Conservation (phyloP, 2,888 invertebrate species). For the Strigamia transsilvanica region DNA sequence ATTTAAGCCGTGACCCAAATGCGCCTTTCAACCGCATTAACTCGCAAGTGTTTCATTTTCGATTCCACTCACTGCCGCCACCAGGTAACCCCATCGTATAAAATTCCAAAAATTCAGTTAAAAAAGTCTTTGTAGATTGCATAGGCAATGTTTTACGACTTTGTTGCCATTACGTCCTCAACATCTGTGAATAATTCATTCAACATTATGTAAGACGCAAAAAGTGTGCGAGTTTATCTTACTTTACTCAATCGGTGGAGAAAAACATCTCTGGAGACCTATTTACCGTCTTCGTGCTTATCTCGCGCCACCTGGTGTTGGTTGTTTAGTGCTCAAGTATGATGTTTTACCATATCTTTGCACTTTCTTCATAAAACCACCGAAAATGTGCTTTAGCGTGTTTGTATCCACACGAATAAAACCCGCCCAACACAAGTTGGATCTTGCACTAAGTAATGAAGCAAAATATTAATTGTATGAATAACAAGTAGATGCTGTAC, state of each 20-base stretch:
- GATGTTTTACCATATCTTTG: no score
- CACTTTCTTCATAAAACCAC: no score
- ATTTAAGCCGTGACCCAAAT: neutral
- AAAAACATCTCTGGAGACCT: neutral
- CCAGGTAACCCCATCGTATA: neutral
- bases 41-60: neutral
- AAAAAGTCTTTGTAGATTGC: neutral
- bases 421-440: no score
- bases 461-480: no score
- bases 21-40: neutral
- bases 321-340: neutral
- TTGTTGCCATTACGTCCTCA: neutral
- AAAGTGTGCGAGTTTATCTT: neutral
- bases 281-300: neutral
- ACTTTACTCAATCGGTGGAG: neutral
- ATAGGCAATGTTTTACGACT: neutral
- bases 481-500: no score
- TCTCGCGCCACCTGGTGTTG: neutral
- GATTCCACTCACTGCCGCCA: neutral
- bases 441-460: no score
- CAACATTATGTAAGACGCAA: neutral
- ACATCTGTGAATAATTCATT: neutral
- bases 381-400: no score
- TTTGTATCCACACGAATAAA: no score
- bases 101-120: neutral